phyloP scores from a whole-genome alignment of 2,888 invertebrate genomes.

The Hemistola chrysoprasaria region DNA sequence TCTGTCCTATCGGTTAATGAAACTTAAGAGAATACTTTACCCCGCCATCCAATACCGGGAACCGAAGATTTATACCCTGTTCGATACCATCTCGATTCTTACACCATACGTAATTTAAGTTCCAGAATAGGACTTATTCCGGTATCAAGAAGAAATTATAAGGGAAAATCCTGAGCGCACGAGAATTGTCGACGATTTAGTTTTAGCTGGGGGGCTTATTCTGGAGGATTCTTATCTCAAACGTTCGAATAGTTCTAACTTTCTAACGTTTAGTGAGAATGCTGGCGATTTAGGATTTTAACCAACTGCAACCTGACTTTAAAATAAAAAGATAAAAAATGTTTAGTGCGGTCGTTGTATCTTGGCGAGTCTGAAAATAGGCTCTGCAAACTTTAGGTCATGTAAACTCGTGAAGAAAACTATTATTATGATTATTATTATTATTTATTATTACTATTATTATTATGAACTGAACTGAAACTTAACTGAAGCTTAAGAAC shows the following conservation, averaged over 20 bases:
- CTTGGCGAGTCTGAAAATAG: slow-evolving; percentile 11
- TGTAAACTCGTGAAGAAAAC: too few species aligned
- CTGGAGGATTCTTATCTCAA: slow-evolving; percentile 14
- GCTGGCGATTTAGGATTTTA: too few species aligned
- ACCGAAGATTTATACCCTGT: slow-evolving; percentile 65
- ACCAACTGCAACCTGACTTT: too few species aligned
- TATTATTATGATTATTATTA: too few species aligned
- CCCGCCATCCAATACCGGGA: slow-evolving; percentile 69
- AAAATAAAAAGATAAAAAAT: too few species aligned
- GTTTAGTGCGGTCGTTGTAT: too few species aligned
- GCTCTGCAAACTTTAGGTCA: too few species aligned
- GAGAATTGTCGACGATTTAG: slow-evolving; percentile 38
- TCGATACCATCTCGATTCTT: slow-evolving; percentile 71
- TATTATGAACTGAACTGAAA: too few species aligned
- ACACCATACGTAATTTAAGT: slow-evolving; percentile 75
- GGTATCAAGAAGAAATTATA: slow-evolving; percentile 78
- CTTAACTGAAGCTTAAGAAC: too few species aligned
- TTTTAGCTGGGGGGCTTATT: slow-evolving; percentile 2
- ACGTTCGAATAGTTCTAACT: slow-evolving; percentile 1
- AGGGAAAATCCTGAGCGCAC: slow-evolving; percentile 48
- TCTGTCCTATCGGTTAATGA: slow-evolving; percentile 76
- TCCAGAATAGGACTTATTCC: slow-evolving; percentile 52
- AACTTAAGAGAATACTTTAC: slow-evolving; percentile 76
- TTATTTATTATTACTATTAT: too few species aligned
- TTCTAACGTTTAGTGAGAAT: neutral